These are phyloP conservation scores for Galbula dea DNA, from an alignment of 2,113 vertebrate genomes.

Conservation along the genomic window DNA sequence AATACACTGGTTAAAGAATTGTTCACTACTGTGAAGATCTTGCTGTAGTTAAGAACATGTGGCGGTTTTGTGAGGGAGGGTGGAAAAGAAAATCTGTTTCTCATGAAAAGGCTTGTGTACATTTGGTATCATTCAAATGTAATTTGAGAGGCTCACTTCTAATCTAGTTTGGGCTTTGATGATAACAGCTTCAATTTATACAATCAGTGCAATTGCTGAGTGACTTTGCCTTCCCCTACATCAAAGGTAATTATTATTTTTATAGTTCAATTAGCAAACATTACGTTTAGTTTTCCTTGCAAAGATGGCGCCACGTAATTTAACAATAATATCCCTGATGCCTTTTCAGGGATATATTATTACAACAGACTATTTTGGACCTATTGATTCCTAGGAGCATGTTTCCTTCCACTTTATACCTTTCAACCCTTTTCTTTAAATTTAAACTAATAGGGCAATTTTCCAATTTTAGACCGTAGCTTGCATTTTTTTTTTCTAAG, in stretches of 20 bases:
- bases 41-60: background rate
- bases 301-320: conserved; percentile 56
- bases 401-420: conserved; percentile 20
- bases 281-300: conserved; percentile 66
- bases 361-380: conserved; percentile 56
- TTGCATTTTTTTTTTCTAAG: background rate
- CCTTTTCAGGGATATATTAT: conserved; percentile 40
- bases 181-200: conserved; percentile 68
- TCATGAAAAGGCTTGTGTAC: background rate
- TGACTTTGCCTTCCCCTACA: conserved; percentile 63
- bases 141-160: conserved; percentile 52
- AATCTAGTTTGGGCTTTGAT: conserved; percentile 59
- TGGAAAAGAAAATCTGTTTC: background rate
- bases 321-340: conserved; percentile 63
- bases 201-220: conserved; percentile 61
- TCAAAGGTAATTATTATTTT: conserved; percentile 78
- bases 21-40: background rate
- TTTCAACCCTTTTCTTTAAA: conserved; percentile 44
- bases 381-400: conserved; percentile 57
- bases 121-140: background rate
- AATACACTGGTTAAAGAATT: background rate
- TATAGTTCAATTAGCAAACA: conserved; percentile 76
- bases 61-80: background rate
- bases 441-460: conserved; percentile 3
- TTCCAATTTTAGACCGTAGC: conserved; percentile 1